Percentiles rank a stretch among this genome's conserved stretches.
These are phyloP conservation scores for Colletes collaris DNA, from an alignment of 2,888 invertebrate species.

Conservation along the genomic window DNA sequence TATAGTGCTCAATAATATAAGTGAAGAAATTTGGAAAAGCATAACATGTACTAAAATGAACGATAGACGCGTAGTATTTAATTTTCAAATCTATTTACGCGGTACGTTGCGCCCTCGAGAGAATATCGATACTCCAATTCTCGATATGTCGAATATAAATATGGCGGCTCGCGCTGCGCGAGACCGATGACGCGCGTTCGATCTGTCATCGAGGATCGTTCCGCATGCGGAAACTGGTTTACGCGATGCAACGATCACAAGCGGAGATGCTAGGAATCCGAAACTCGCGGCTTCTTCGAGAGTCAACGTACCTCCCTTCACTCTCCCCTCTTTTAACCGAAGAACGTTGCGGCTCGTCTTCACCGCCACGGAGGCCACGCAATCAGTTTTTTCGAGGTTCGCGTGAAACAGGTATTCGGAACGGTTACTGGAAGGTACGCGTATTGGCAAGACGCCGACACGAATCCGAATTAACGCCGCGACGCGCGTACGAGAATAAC, in stretches of 20 bases:
- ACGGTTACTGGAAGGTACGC: slow-evolving; percentile 46
- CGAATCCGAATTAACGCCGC: slow-evolving; percentile 46
- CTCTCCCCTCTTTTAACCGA: slow-evolving; percentile 28
- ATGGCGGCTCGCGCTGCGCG: not conserved
- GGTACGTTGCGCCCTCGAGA: too few relatives aligned
- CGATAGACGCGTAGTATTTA: too few relatives aligned
- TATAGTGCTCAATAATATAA: too few relatives aligned
- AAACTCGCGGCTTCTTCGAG: slow-evolving; percentile 64
- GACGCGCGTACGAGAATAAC: slow-evolving; percentile 51
- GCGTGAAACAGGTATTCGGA: slow-evolving; percentile 75
- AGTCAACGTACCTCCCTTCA: slow-evolving; percentile 58
- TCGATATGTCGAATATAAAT: not conserved
- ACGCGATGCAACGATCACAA: slow-evolving; percentile 48
- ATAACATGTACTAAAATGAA: too few relatives aligned
- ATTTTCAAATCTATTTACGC: too few relatives aligned
- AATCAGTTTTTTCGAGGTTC: slow-evolving; percentile 63
- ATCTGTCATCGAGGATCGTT: slow-evolving; percentile 33
- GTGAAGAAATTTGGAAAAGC: too few relatives aligned
- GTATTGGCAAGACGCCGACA: slow-evolving; percentile 62
- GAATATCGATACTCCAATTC: too few relatives aligned
- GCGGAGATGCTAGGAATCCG: slow-evolving; percentile 63
- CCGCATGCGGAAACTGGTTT: slow-evolving; percentile 55
- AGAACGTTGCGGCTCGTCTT: slow-evolving; percentile 45
- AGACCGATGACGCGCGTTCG: slow-evolving; percentile 10
- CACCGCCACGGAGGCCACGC: slow-evolving; percentile 52